A percentile compares a stretch with the other conserved stretches of the same genome.
Evolutionary conservation across 2,888 invertebrate species (phyloP).

Genomic region (Lagria hirta): DNA sequence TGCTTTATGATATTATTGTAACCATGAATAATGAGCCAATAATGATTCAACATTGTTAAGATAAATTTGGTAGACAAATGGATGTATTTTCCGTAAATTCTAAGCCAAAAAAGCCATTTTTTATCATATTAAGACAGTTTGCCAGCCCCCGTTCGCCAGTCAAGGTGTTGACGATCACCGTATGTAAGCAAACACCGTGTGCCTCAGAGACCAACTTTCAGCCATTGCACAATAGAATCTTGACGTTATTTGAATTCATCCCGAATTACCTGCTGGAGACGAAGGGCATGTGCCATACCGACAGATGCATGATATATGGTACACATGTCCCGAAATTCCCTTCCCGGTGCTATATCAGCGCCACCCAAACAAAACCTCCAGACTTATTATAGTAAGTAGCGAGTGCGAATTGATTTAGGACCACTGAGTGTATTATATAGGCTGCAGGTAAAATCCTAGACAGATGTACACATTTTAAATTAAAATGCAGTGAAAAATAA

Average conservation of each 20-base stretch:
- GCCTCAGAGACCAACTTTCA: slow-evolving; percentile 29
- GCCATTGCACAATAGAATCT: slow-evolving; percentile 38
- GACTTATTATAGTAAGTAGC: too few relatives aligned
- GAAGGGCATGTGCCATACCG: slow-evolving; percentile 42
- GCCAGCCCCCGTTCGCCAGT: slow-evolving; percentile 15
- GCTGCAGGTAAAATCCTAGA: slow-evolving; percentile 7
- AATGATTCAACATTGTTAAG: too few relatives aligned
- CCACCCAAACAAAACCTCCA: not conserved
- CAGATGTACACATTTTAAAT: slow-evolving; percentile 35
- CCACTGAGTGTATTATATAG: too few relatives aligned
- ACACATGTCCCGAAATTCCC: slow-evolving; percentile 28
- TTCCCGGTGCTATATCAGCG: slow-evolving; percentile 10
- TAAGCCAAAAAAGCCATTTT: too few relatives aligned
- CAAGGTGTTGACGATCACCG: too few relatives aligned
- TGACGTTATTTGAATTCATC: slow-evolving; percentile 37
- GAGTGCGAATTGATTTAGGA: too few relatives aligned
- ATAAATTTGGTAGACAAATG: too few relatives aligned
- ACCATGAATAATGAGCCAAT: too few relatives aligned
- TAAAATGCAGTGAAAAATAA: slow-evolving; percentile 29
- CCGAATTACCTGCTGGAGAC: slow-evolving; percentile 41
- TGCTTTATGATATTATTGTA: too few relatives aligned
- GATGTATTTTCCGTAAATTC: too few relatives aligned
- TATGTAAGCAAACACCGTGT: too few relatives aligned
- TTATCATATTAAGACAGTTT: too few relatives aligned
- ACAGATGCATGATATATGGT: slow-evolving; percentile 37